Base-by-base conservation (phyloP, 1,140 invertebrate genomes). In the Lucilia cuprina region DNA sequence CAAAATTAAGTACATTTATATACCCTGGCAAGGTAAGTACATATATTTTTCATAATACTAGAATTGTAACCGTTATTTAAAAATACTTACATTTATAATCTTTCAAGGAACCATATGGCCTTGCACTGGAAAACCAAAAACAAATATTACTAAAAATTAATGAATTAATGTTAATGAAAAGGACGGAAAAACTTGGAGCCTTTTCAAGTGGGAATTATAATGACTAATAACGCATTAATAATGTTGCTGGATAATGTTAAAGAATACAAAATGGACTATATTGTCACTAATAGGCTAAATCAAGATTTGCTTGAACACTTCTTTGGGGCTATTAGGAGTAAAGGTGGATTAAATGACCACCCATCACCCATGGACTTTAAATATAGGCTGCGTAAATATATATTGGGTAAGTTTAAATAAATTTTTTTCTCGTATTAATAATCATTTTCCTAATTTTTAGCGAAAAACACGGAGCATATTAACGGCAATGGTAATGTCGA, bases 261-360 rank as follows among this genome's bases (percentile, higher is more conserved):
- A 50, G 14, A 50, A 50, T 50, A 50, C 14, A 50, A 50, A 9
- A 50, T 50, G 49, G 14, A 9, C 9, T 89, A 87, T 82, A 86
- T 88, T 9, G 25, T 88, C n/a, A 88, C 88, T 25, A 50, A 83
- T 50, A n/a, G 85, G 13, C 83, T 89, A 50, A 90, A 89, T 60
- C 88, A 90, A 85, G 89, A 88, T 85, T 83, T 85, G 14, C 25
- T 30, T 30, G 25, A 30, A 30, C 25, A 30, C 25, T 30, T 30
- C 25, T 30, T 30, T 30, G 25, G 25, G 0, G 65, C 80, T 4
- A 88, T 89, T 19, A 17, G 89, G 75, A 85, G 84, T 19, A 87
- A 86, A 74, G 87, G 88, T 47, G 86, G 86, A 8, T 34, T 84
- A 8, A 84, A 88, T 83, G 85, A 87, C 30, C 86, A 88, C 84